phyloP scores from a whole-genome alignment of 2,797 vertebrate species.

The Danio tinwini region DNA sequence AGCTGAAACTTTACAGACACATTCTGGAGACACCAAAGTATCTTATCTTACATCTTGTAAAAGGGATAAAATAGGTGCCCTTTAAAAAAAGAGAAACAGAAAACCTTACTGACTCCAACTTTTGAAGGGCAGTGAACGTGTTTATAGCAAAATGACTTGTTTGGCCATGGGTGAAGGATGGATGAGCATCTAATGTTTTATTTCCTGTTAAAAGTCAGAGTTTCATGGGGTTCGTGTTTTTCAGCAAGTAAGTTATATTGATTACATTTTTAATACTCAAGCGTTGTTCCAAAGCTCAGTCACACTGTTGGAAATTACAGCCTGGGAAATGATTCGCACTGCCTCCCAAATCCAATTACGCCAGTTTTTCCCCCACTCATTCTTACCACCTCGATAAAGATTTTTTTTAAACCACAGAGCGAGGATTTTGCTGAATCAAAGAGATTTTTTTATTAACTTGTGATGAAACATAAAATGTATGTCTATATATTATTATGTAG shows the following conservation, averaged over 20 bases:
- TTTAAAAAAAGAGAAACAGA: not conserved
- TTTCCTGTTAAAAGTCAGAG: constrained; percentile 13
- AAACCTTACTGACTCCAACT: not conserved
- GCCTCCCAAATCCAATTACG: constrained; percentile 66
- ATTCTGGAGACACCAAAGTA: too few relatives aligned
- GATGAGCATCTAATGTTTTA: constrained; percentile 11
- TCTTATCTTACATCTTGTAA: too few relatives aligned
- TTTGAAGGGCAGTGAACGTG: not conserved
- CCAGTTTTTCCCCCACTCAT: not conserved
- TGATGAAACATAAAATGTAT: constrained; percentile 9
- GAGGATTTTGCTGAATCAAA: constrained; percentile 33
- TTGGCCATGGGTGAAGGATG: not conserved
- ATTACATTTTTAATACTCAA: constrained; percentile 57
- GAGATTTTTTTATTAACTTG: not conserved
- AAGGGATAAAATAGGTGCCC: too few relatives aligned
- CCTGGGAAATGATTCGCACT: constrained; percentile 52
- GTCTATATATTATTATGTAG: not conserved
- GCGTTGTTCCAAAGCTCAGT: constrained; percentile 58
- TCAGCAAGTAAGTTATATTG: constrained; percentile 41
- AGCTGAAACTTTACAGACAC: too few relatives aligned
- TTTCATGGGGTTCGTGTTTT: constrained; percentile 14
- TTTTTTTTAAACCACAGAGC: constrained; percentile 24
- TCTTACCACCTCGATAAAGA: constrained; percentile 42
- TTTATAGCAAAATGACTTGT: not conserved
- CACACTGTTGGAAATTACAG: constrained; percentile 64